Base-by-base conservation (phyloP, 2,888 invertebrate species). In the Microplitis manilae region DNA sequence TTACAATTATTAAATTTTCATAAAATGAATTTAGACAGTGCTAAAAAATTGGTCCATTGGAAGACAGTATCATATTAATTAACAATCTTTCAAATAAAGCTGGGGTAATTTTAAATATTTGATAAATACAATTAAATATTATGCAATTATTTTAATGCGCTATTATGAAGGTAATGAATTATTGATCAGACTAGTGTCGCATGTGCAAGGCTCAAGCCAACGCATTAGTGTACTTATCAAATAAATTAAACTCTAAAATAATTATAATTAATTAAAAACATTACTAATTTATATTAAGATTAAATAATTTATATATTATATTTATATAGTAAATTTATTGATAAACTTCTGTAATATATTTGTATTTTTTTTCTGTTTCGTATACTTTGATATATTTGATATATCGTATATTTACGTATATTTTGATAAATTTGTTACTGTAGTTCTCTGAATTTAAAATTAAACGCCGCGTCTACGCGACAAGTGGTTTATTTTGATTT, bases 401-500 rank as follows among this genome's bases (percentile, higher is more conserved):
- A 17, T 17, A 17, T 68, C 72, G 17, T 76, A 78, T 71, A 78
- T 39, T 38, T 79, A 30, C 30, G 30, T 30, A 30, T 30, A 30
- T 30, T 2, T 30, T 30, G 30, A 30, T 30, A 30, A 30, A 30
- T 80, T 79, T 80, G 80, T 84, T 81, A 76, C 77, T 77, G 76
- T 67, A 74, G 69, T 40, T 73, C 64, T 17, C 65, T 76, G 40
- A 72, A 60, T 81, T 78, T 82, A 82, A 77, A 71, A 83, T 83
- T 40, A 62, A 73, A 73, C 76, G 71, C 83, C 86, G 84, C 84
- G 82, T 79, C 82, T 83, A 86, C 75, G 79, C 84, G 86, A 85
- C 84, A 84, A 84, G 81, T 85, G 81, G 79, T 79, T 81, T 81
- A 80, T 78, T 73, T 77, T 30, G 30, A 71, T 83, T 59, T 77